Base-by-base conservation (phyloP, 1,140 invertebrate species). In the Eciton burchellii region DNA sequence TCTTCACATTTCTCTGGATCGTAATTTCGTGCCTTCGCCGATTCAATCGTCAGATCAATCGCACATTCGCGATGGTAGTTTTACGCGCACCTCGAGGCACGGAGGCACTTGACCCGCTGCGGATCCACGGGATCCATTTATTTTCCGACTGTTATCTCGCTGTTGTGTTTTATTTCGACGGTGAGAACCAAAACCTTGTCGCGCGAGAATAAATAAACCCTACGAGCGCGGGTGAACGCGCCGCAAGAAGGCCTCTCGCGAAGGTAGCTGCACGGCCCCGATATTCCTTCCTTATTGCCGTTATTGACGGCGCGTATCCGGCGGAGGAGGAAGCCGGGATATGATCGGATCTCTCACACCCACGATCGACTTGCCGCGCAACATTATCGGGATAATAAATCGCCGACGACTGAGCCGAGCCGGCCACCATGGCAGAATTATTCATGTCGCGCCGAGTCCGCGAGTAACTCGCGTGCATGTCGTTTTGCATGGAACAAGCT, bases 211-310 rank as follows among this genome's bases (percentile, higher is more conserved):
- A 65, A 73, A 81, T 73, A 65, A 81, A 52, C 43, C 76, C 52
- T 81, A 57, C 24, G 26, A 26, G 56, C 43, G 41, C 63, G 54
- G 77, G 77, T 81, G 59, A 81, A 81, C 47, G 77, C 29, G 77
- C 77, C 26, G 14, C 24, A 56, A 54, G 63, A 81, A 81, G 77
- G 70, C 11, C 77, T 73, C 24, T 56, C 70, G 41, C 35, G 35
- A 81, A 81, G 70, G 56, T 73, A 73, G 43, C 19, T 43, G 54
- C 62, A 35, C 49, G 47, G n/a, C 24, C 63, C 43, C 45, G 11
- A 24, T 81, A 52, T 60, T 60, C n/a, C 77, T 81, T 81, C 68
- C 68, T 81, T 43, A 73, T 81, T 81, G 56, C 77, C 77, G 68
- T 81, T 60, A 73, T 81, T 81, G 77, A 49, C 56, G 43, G 21